Conservation (phyloP, 2,113 vertebrate genomes). For the Urocitellus parryii region DNA sequence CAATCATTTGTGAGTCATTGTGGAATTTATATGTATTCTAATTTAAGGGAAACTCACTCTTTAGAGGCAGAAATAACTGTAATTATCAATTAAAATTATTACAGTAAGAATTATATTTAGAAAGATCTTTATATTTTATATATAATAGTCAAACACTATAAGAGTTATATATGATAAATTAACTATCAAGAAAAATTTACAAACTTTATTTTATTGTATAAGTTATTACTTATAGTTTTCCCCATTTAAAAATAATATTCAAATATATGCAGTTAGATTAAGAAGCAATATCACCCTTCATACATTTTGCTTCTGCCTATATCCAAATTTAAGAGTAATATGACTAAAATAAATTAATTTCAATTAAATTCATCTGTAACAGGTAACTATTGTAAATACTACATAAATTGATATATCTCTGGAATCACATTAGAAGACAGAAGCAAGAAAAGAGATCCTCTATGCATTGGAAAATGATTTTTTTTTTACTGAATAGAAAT, state of each 20-base stretch:
- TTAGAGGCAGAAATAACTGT: background rate
- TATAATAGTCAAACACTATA: background rate
- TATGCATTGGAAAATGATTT: background rate
- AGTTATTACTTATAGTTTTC: background rate
- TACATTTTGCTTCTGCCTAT: background rate
- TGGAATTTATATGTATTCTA: background rate
- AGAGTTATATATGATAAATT: background rate
- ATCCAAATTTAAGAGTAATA: background rate
- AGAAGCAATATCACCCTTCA: background rate
- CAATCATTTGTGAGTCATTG: background rate
- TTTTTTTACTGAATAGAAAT: background rate
- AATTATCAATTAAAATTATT: conserved; percentile 30
- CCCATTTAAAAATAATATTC: background rate
- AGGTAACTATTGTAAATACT: background rate
- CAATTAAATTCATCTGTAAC: background rate
- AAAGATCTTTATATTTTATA: background rate
- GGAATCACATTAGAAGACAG: background rate
- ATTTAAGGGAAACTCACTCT: background rate
- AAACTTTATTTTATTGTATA: background rate
- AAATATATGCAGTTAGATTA: background rate
- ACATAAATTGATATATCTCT: background rate
- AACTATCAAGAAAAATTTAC: background rate
- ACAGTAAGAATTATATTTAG: background rate
- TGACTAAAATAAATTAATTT: background rate
- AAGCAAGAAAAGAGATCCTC: background rate